phyloP scores from a whole-genome alignment of 2,113 vertebrate genomes.

The Polypterus bichir region DNA sequence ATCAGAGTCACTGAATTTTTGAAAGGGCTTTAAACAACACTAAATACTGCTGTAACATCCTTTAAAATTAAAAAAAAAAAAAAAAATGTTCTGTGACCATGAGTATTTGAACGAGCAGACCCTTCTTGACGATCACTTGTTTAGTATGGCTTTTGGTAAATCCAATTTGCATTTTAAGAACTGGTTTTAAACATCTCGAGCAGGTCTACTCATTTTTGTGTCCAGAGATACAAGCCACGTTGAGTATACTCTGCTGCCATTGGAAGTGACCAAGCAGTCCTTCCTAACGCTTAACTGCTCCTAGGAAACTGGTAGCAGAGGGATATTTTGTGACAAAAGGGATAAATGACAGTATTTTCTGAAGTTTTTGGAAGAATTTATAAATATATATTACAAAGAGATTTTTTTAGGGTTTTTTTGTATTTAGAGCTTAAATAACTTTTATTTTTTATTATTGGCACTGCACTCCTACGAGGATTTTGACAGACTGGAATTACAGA shows the following conservation, averaged over 20 bases:
- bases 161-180: too few species aligned
- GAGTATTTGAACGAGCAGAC: too few species aligned
- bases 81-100: neutral
- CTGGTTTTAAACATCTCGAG: too few species aligned
- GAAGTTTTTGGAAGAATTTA: constrained; percentile 14
- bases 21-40: constrained; percentile 49
- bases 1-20: constrained; percentile 14
- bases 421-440: constrained; percentile 41
- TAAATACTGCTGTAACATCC: too few species aligned
- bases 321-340: constrained; percentile 22
- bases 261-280: neutral
- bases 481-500: constrained; percentile 35
- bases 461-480: constrained; percentile 22
- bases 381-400: constrained; percentile 23
- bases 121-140: too few species aligned
- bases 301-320: neutral
- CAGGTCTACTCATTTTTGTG: too few species aligned
- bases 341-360: constrained; percentile 24
- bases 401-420: constrained; percentile 53
- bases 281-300: constrained; percentile 6
- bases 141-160: too few species aligned
- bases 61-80: constrained; percentile 17
- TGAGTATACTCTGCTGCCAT: neutral
- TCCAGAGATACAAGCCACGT: too few species aligned
- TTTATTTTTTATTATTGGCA: constrained; percentile 26